These are phyloP conservation scores for Neria commutata DNA, from an alignment of 2,888 invertebrate species.

Conservation along the genomic window DNA sequence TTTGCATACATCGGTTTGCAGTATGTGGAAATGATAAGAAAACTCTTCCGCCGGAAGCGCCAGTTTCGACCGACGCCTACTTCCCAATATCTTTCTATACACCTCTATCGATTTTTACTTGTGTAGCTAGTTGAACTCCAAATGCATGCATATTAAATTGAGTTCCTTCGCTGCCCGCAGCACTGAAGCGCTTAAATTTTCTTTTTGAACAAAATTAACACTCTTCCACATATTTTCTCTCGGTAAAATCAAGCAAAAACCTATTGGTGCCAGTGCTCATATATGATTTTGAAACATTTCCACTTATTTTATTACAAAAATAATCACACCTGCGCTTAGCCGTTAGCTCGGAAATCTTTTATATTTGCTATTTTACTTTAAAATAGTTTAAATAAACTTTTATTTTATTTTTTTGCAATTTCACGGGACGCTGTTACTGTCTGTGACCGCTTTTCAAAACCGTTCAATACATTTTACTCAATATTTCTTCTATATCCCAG, in stretches of 20 bases:
- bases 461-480: constrained; percentile 56
- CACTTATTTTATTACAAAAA: too few species aligned
- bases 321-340: constrained; percentile 18
- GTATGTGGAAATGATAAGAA: too few species aligned
- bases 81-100: background rate
- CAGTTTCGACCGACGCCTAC: too few species aligned
- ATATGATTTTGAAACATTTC: too few species aligned
- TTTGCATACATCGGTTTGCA: too few species aligned
- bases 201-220: too few species aligned
- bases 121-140: background rate
- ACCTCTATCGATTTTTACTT: background rate
- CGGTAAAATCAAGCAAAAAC: too few species aligned
- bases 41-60: too few species aligned
- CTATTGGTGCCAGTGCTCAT: too few species aligned
- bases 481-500: constrained; percentile 58
- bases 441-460: constrained; percentile 51
- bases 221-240: too few species aligned
- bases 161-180: background rate
- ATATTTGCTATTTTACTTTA: background rate
- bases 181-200: too few species aligned
- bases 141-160: background rate
- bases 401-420: background rate
- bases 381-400: background rate
- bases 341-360: background rate
- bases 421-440: constrained; percentile 21